Conservation (phyloP, 1,140 invertebrate species). For the Elymnias hypermnestra region DNA sequence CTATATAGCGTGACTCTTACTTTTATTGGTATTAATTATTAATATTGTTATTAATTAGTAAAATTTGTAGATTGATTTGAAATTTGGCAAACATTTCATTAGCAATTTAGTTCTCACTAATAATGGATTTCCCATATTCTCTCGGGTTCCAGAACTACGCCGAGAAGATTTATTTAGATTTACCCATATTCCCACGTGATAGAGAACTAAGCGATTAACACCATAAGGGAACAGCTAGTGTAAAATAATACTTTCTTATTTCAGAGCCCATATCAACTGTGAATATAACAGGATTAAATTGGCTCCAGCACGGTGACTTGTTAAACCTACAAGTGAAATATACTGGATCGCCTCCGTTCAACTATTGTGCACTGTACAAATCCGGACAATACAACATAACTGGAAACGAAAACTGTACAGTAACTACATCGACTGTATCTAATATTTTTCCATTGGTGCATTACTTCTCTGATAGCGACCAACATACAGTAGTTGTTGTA, state of each 20-base stretch:
- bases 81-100: too few relatives aligned
- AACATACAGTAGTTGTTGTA: conserved; percentile 84
- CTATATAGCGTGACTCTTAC: too few relatives aligned
- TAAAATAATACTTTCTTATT: conserved; percentile 23
- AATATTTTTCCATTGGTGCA: conserved; percentile 81
- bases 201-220: too few relatives aligned
- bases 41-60: too few relatives aligned
- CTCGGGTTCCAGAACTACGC: too few relatives aligned
- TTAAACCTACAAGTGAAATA: conserved; percentile 83
- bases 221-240: too few relatives aligned
- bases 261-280: conserved; percentile 82
- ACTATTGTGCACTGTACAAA: conserved; percentile 80
- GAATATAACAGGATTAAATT: conserved; percentile 82
- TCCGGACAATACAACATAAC: conserved; percentile 85
- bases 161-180: too few relatives aligned
- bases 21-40: too few relatives aligned
- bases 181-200: too few relatives aligned
- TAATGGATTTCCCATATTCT: too few relatives aligned
- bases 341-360: conserved; percentile 82
- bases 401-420: conserved; percentile 84
- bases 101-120: too few relatives aligned
- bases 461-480: conserved; percentile 81
- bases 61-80: too few relatives aligned
- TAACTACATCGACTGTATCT: conserved; percentile 46
- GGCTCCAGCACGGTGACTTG: conserved; percentile 87